These are phyloP conservation scores for Speoplatyrhinus poulsoni DNA, from an alignment of 2,113 vertebrate genomes.

Conservation along the genomic window DNA sequence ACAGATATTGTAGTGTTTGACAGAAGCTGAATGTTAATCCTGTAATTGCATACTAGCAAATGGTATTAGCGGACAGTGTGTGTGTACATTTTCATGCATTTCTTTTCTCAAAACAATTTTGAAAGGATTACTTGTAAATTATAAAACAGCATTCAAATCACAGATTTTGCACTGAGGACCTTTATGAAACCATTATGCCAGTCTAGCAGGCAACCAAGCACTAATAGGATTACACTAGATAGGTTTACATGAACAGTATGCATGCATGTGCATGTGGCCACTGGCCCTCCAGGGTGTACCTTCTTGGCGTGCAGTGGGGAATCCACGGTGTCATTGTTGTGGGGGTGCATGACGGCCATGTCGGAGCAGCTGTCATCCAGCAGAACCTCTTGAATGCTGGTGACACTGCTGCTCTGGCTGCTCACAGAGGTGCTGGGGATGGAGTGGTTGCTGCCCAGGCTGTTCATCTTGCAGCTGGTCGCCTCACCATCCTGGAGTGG, in stretches of 20 bases:
- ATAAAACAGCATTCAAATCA: too few relatives aligned
- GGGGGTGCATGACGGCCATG: conserved; percentile 82
- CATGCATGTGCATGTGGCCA: too few relatives aligned
- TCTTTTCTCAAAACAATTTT: neutral
- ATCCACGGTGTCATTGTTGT: conserved; percentile 82
- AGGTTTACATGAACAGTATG: too few relatives aligned
- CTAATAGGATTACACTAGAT: neutral
- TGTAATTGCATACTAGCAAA: neutral
- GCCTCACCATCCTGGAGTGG: conserved; percentile 89
- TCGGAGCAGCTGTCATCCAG: conserved; percentile 92
- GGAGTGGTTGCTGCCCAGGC: conserved; percentile 96
- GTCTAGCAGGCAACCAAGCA: neutral
- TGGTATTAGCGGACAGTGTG: too few relatives aligned
- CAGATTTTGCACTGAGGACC: too few relatives aligned
- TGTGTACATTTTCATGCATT: too few relatives aligned
- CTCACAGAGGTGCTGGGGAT: conserved; percentile 94
- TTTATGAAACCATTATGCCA: neutral
- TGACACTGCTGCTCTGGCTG: conserved; percentile 96
- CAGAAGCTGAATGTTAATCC: neutral
- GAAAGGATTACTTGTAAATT: neutral
- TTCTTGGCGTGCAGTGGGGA: conserved; percentile 87
- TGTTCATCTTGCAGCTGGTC: conserved; percentile 92
- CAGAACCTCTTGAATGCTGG: conserved; percentile 93
- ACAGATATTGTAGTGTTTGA: conserved; percentile 4
- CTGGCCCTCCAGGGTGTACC: conserved; percentile 66